Percentiles rank a stretch among this genome's conserved stretches.
These are phyloP conservation scores for Nemotelus pantherinus DNA, from an alignment of 2,888 invertebrate genomes.

Conservation along the genomic window DNA sequence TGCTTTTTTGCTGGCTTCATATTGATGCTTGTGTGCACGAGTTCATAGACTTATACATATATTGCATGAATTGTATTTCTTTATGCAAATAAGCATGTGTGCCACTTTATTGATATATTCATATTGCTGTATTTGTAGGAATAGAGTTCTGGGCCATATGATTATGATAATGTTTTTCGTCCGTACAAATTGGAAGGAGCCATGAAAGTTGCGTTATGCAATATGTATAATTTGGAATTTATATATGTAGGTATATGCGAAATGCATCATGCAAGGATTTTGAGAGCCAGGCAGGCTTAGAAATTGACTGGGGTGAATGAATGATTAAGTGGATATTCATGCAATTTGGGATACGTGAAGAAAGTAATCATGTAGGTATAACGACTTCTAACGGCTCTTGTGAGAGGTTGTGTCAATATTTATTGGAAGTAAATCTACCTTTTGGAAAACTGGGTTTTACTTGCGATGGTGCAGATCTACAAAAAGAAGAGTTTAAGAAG, in stretches of 20 bases:
- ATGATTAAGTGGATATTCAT: not conserved
- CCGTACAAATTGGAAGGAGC: slow-evolving; percentile 24
- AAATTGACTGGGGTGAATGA: not conserved
- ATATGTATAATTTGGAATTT: slow-evolving; percentile 25
- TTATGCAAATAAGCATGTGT: not conserved
- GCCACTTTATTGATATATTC: too few species aligned
- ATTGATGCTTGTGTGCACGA: too few species aligned
- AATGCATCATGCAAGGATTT: not conserved
- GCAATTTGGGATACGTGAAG: not conserved
- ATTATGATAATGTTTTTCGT: slow-evolving; percentile 30
- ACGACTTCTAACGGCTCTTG: too few species aligned
- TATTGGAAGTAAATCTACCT: too few species aligned
- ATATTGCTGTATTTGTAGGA: not conserved
- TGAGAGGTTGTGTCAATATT: too few species aligned
- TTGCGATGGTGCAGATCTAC: too few species aligned
- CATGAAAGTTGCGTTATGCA: slow-evolving; percentile 22
- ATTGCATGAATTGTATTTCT: not conserved
- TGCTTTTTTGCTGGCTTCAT: too few species aligned
- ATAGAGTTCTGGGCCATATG: not conserved
- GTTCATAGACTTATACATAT: not conserved
- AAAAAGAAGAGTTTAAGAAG: too few species aligned
- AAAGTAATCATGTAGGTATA: too few species aligned
- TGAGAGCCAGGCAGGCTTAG: not conserved
- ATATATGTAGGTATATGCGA: not conserved
- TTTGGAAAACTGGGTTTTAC: too few species aligned